A percentile compares a stretch with the other conserved stretches of the same genome.
These are phyloP conservation scores for Cyaniris semiargus DNA, from an alignment of 2,888 invertebrate species.

Conservation along the genomic window DNA sequence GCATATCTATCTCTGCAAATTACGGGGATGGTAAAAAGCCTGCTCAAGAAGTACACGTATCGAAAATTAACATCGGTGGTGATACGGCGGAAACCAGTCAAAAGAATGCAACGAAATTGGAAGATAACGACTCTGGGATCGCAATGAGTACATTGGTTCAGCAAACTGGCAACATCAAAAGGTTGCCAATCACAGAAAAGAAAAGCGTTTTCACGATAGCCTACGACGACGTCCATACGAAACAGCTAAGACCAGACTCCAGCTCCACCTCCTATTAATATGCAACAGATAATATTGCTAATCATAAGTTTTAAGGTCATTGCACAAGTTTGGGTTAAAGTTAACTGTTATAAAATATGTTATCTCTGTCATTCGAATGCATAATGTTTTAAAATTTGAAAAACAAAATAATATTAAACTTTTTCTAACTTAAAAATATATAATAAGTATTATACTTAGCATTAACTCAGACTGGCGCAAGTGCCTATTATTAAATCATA, in stretches of 20 bases:
- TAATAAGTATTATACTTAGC: not conserved
- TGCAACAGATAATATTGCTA: not conserved
- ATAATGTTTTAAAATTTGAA: too few relatives aligned
- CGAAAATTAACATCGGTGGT: conserved; percentile 76
- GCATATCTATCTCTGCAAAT: conserved; percentile 71
- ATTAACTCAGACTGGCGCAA: not conserved
- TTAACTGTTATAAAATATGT: not conserved
- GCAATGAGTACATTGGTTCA: conserved; percentile 83
- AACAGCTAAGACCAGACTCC: conserved; percentile 89
- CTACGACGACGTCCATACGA: conserved; percentile 93
- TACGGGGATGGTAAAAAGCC: conserved; percentile 62
- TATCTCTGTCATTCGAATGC: too few relatives aligned
- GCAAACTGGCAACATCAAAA: conserved; percentile 79
- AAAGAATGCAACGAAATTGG: conserved; percentile 62
- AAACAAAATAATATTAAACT: too few relatives aligned
- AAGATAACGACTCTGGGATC: conserved; percentile 90
- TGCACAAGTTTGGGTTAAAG: not conserved
- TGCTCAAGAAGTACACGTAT: conserved; percentile 79
- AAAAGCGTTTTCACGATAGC: conserved; percentile 96
- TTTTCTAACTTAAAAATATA: too few relatives aligned
- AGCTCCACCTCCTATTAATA: conserved; percentile 84
- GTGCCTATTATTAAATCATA: not conserved
- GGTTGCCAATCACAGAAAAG: conserved; percentile 89
- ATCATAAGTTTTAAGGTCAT: not conserved
- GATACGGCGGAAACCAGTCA: conserved; percentile 55